Evolutionary conservation across 1,140 invertebrate genomes (phyloP).

Genomic region (Atta colombica): DNA sequence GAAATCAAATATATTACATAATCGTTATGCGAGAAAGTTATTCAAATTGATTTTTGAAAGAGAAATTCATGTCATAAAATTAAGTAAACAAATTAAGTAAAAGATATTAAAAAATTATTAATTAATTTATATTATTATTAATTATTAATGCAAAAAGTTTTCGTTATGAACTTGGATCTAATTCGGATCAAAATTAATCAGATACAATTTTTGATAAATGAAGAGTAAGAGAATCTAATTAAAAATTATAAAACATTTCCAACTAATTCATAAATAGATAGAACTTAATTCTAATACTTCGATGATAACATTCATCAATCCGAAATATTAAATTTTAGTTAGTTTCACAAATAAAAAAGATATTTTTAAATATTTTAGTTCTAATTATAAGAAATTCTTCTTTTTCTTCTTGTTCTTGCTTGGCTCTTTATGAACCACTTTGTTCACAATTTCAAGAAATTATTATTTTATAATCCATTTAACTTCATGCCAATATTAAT

Average conservation of each 20-base stretch:
- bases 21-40: not conserved
- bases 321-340: not conserved
- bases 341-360: not conserved
- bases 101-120: not conserved
- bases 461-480: not conserved
- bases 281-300: not conserved
- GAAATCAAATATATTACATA: not conserved
- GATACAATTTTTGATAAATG: not conserved
- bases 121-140: not conserved
- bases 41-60: not conserved
- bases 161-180: not conserved
- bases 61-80: not conserved
- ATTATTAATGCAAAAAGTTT: not conserved
- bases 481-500: not conserved
- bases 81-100: no score
- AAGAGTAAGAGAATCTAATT: not conserved
- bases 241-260: not conserved
- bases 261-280: not conserved
- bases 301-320: not conserved
- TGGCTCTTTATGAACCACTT: no score
- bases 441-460: not conserved
- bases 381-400: not conserved
- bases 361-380: not conserved
- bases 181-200: not conserved
- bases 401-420: no score